Percentiles rank a stretch among this genome's conserved stretches.
Evolutionary conservation across 2,888 invertebrate species (phyloP).

Genomic region (Tipula unca): DNA sequence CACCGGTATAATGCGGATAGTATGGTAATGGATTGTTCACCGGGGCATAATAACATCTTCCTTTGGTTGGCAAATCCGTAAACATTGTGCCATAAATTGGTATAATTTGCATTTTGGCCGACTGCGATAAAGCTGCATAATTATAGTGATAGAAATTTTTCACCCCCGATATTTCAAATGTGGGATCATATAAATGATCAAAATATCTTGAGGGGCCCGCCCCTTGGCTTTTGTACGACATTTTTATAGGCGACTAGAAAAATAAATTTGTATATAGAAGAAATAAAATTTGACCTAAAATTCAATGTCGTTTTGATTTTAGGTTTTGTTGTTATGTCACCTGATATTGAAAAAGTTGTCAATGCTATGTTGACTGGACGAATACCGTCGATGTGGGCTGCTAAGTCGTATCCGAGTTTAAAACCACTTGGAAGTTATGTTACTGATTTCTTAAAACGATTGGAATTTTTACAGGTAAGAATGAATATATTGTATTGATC

Average conservation of each 20-base stretch:
- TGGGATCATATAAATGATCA: conserved; percentile 29
- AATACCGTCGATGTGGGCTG: conserved; percentile 77
- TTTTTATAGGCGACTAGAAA: conserved; percentile 20
- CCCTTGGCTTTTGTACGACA: conserved; percentile 27
- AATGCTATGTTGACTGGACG: conserved; percentile 73
- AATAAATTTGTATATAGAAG: conserved; percentile 20
- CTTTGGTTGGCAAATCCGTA: conserved; percentile 26
- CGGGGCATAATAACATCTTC: conserved; percentile 24
- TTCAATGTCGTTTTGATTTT: conserved; percentile 24
- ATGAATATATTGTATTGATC: background rate
- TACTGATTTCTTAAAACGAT: conserved; percentile 71
- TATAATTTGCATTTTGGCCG: conserved; percentile 27
- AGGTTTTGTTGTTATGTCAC: conserved; percentile 82
- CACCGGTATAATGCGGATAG: conserved; percentile 22
- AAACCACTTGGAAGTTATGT: conserved; percentile 85
- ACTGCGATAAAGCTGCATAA: conserved; percentile 23
- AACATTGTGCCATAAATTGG: conserved; percentile 29
- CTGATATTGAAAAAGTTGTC: conserved; percentile 76
- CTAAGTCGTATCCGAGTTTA: conserved; percentile 81
- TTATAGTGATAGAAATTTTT: conserved; percentile 26
- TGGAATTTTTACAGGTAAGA: conserved; percentile 73
- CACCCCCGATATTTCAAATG: conserved; percentile 24
- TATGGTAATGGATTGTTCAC: conserved; percentile 24
- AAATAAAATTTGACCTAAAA: background rate
- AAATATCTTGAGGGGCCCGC: conserved; percentile 25